These are phyloP conservation scores for Rutpela maculata DNA, from an alignment of 2,888 invertebrate genomes.

Conservation along the genomic window DNA sequence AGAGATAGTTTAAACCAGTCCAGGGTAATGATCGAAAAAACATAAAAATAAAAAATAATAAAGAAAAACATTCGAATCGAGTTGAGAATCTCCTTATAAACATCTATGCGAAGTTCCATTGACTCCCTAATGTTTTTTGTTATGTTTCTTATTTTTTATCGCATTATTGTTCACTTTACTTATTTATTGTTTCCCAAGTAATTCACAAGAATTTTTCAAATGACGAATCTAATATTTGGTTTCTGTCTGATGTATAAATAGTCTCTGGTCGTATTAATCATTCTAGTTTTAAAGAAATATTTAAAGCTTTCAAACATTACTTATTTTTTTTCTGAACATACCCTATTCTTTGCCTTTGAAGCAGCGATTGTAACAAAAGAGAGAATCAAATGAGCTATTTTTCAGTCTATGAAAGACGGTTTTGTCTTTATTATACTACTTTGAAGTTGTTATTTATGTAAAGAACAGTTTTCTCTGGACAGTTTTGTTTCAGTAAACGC, in stretches of 20 bases:
- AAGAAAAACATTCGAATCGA: too few relatives aligned
- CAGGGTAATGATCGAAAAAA: too few relatives aligned
- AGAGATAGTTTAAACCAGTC: too few relatives aligned
- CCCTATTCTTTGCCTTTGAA: background rate
- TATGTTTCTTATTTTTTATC: too few relatives aligned
- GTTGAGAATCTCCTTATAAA: too few relatives aligned
- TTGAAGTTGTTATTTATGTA: conserved; percentile 26
- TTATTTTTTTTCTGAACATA: too few relatives aligned
- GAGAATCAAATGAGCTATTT: conserved; percentile 1
- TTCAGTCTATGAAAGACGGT: background rate
- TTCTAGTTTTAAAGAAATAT: background rate
- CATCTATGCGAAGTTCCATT: too few relatives aligned
- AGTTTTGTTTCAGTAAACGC: conserved; percentile 12
- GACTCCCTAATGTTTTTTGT: too few relatives aligned
- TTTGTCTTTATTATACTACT: conserved; percentile 25
- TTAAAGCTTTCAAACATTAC: background rate
- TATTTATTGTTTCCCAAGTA: too few relatives aligned
- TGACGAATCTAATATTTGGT: background rate
- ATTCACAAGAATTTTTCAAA: too few relatives aligned
- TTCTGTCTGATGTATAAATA: background rate
- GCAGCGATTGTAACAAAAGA: background rate
- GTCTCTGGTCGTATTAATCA: background rate
- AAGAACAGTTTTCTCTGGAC: conserved; percentile 27
- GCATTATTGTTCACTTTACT: too few relatives aligned
- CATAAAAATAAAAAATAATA: too few relatives aligned